Percentiles rank a stretch among this genome's conserved stretches.
These are phyloP conservation scores for Hydriomena furcata DNA, from an alignment of 2,888 invertebrate species.

Conservation along the genomic window DNA sequence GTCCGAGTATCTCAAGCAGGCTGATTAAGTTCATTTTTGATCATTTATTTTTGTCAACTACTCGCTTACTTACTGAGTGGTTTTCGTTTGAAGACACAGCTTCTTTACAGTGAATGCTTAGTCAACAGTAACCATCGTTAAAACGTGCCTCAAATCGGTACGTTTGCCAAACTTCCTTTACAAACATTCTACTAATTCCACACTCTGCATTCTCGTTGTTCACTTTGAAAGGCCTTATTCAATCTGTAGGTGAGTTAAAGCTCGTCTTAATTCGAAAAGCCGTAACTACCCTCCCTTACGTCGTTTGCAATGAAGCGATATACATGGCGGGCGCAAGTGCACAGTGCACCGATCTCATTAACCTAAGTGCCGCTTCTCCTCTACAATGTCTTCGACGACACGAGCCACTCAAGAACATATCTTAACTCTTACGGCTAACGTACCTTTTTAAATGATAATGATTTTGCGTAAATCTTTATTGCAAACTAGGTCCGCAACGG, in stretches of 20 bases:
- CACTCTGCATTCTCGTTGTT: not conserved
- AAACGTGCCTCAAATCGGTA: too few species aligned
- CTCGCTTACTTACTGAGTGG: too few species aligned
- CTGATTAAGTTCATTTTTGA: too few species aligned
- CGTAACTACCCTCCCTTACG: conserved; percentile 1
- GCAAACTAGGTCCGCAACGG: not conserved
- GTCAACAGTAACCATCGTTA: too few species aligned
- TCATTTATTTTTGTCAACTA: too few species aligned
- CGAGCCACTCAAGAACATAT: not conserved
- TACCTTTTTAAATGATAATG: not conserved
- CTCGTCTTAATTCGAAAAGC: not conserved
- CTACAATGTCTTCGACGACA: conserved; percentile 7
- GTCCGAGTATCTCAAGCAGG: not conserved
- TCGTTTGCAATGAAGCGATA: conserved; percentile 10
- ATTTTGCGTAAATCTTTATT: conserved; percentile 5
- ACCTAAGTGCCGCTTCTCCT: conserved; percentile 6
- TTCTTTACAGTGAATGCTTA: too few species aligned
- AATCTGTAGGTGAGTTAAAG: not conserved
- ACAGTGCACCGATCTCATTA: conserved; percentile 15
- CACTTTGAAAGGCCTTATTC: not conserved
- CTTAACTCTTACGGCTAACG: not conserved
- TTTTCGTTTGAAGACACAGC: too few species aligned
- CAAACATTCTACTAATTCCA: not conserved
- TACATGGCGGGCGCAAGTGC: not conserved
- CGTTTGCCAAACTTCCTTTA: not conserved